phyloP scores from a whole-genome alignment of 2,888 invertebrate genomes.

The Brassicogethes aeneus region DNA sequence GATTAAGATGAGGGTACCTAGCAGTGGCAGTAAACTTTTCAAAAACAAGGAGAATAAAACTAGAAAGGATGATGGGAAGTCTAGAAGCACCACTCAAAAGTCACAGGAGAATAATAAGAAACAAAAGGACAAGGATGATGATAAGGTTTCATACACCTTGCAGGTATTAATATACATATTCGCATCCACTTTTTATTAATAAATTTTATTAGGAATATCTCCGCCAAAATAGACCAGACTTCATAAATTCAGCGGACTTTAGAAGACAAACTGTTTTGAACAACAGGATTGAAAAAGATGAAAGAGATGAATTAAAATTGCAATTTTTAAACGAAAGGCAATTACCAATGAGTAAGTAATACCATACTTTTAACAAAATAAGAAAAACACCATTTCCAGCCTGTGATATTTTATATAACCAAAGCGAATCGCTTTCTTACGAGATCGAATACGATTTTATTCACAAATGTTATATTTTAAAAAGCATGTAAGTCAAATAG shows the following conservation, averaged over 20 bases:
- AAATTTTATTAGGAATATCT: neutral
- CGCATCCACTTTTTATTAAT: neutral
- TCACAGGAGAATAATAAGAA: no score
- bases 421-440: no score
- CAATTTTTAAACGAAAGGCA: conserved; percentile 21
- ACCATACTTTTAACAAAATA: neutral
- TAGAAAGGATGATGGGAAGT: conserved; percentile 6
- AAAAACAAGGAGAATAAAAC: conserved; percentile 18
- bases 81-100: neutral
- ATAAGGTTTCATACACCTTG: conserved; percentile 1
- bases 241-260: conserved; percentile 50
- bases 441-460: no score
- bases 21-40: conserved; percentile 5
- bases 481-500: no score
- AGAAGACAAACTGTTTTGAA: conserved; percentile 33
- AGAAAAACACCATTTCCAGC: no score
- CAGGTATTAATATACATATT: conserved; percentile 6
- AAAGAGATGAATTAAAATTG: conserved; percentile 39
- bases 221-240: conserved; percentile 55
- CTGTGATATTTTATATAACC: no score
- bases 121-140: neutral
- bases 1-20: conserved; percentile 27
- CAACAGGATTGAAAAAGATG: conserved; percentile 27
- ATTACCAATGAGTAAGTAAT: neutral
- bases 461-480: no score